Percentiles rank a stretch among this genome's conserved stretches.
Evolutionary conservation across 1,140 invertebrate species (phyloP).

Genomic region (Platorchestia sp.): DNA sequence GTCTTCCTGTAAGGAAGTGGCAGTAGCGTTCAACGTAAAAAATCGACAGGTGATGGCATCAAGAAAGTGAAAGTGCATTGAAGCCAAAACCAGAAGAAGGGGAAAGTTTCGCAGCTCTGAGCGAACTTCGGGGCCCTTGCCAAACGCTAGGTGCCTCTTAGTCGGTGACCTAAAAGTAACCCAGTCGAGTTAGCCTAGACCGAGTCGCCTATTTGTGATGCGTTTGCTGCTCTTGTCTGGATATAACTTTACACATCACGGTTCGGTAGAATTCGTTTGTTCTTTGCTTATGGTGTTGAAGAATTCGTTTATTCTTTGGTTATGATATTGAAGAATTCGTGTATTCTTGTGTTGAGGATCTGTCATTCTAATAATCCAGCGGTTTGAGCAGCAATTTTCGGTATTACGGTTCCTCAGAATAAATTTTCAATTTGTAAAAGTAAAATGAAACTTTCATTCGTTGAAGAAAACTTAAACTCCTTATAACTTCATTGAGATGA

Average conservation of each 20-base stretch:
- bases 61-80: conserved; percentile 48
- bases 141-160: not conserved
- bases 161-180: conserved; percentile 19
- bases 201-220: not conserved
- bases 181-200: not conserved
- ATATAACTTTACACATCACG: not conserved
- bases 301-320: too few species aligned
- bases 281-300: too few species aligned
- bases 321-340: not conserved
- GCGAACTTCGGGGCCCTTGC: not conserved
- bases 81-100: conserved; percentile 39
- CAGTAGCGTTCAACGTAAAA: not conserved
- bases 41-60: conserved; percentile 29
- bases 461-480: too few species aligned
- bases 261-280: too few species aligned
- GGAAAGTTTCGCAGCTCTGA: conserved; percentile 12
- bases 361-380: not conserved
- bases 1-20: not conserved
- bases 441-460: not conserved
- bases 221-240: not conserved
- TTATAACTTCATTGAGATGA: too few species aligned
- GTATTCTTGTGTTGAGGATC: not conserved
- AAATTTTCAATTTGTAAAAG: not conserved
- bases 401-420: not conserved
- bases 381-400: not conserved